Percentiles rank a stretch among this genome's conserved stretches.
These are phyloP conservation scores for Pachypanchax playfairii DNA, from an alignment of 2,113 vertebrate species.

Conservation along the genomic window DNA sequence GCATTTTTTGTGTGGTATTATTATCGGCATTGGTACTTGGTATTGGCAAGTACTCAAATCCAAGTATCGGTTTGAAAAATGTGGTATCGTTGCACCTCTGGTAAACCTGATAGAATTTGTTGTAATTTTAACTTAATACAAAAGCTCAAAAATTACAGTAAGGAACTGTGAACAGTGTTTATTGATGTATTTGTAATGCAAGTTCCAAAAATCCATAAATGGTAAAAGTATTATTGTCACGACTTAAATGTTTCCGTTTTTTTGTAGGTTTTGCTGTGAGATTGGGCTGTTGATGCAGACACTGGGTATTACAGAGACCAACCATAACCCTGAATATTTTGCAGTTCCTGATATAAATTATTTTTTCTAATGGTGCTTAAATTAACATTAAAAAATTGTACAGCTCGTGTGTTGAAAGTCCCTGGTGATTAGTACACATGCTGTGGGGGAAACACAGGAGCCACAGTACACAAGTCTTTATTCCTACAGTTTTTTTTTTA, in stretches of 20 bases:
- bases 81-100: too few relatives aligned
- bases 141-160: too few relatives aligned
- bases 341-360: not conserved
- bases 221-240: too few relatives aligned
- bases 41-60: too few relatives aligned
- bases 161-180: too few relatives aligned
- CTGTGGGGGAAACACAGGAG: constrained; percentile 2
- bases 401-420: not conserved
- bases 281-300: not conserved
- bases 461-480: constrained; percentile 40
- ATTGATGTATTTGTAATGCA: too few relatives aligned
- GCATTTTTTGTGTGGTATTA: too few relatives aligned
- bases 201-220: too few relatives aligned
- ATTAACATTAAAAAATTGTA: constrained; percentile 6
- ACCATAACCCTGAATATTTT: not conserved
- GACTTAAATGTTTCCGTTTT: not conserved
- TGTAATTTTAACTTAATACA: too few relatives aligned
- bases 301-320: not conserved
- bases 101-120: too few relatives aligned
- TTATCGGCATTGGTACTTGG: too few relatives aligned
- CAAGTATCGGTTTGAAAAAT: too few relatives aligned
- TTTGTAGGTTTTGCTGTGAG: not conserved
- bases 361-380: not conserved
- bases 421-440: not conserved
- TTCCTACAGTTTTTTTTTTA: constrained; percentile 54